Evolutionary conservation across 2,113 vertebrate species (phyloP).

Genomic region (Catharus minimus): DNA sequence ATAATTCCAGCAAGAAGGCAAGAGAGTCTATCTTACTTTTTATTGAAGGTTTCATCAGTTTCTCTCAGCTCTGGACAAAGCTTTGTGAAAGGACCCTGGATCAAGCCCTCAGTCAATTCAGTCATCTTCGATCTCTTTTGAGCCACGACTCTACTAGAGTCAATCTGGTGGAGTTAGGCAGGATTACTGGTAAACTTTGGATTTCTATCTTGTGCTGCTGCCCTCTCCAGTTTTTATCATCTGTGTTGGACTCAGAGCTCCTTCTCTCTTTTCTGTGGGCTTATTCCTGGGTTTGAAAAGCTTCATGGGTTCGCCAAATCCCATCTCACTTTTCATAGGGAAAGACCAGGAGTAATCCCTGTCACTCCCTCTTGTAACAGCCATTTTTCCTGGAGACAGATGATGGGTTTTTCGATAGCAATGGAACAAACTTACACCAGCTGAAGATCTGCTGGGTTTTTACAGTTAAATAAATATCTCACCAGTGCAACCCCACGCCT

Average conservation of each 20-base stretch:
- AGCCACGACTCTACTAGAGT: not conserved
- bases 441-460: not conserved
- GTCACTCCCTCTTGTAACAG: not conserved
- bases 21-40: not conserved
- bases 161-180: not conserved
- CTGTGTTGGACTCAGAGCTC: not conserved
- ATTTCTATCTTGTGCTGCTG: not conserved
- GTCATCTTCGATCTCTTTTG: not conserved
- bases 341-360: not conserved
- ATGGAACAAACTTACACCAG: not conserved
- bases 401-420: not conserved
- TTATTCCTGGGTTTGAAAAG: not conserved
- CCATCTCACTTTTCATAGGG: not conserved
- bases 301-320: not conserved
- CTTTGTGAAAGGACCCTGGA: not conserved
- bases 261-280: not conserved
- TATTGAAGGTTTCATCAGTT: not conserved
- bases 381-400: not conserved
- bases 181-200: slow-evolving; percentile 30
- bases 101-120: not conserved
- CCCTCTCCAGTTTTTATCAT: not conserved
- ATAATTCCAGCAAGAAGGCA: not conserved
- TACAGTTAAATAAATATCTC: not conserved
- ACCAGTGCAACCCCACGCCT: not conserved
- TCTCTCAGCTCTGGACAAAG: not conserved